Conservation (phyloP, 2,113 vertebrate species). For the Microcebus griseorufus region DNA sequence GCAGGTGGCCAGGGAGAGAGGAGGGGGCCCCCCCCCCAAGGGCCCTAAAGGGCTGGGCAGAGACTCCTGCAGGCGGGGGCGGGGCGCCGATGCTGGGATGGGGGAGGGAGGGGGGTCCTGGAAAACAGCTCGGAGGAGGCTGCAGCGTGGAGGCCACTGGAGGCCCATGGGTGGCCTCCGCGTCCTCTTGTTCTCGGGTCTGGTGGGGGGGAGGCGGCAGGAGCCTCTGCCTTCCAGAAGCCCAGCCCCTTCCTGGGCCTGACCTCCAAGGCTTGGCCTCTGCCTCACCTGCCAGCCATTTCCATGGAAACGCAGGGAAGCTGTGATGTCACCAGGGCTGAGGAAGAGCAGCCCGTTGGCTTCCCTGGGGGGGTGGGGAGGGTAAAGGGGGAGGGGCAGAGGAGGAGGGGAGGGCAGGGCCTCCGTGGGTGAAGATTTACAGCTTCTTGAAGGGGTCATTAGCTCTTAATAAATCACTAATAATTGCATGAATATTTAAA, state of each 20-base stretch:
- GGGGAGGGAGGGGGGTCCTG: neutral
- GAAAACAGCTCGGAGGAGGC: neutral
- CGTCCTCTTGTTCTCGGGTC: neutral
- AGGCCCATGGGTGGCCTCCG: neutral
- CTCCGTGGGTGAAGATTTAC: conserved; percentile 66
- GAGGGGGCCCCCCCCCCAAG: neutral
- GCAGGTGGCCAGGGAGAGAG: neutral
- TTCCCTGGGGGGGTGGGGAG: conserved; percentile 9
- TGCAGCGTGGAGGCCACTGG: neutral
- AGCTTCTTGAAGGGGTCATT: conserved; percentile 67
- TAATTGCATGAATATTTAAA: conserved; percentile 80
- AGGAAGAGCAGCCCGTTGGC: conserved; percentile 70
- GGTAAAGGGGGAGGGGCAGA: neutral
- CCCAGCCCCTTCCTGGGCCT: neutral
- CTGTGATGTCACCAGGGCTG: conserved; percentile 66
- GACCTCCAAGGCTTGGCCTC: conserved; percentile 46
- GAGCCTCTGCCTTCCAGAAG: neutral
- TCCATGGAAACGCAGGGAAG: conserved; percentile 78
- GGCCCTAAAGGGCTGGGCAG: neutral
- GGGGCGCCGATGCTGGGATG: neutral
- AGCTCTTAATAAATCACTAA: conserved; percentile 75
- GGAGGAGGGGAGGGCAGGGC: neutral
- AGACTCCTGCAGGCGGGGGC: neutral
- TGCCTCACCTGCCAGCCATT: conserved; percentile 80
- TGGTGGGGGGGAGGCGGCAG: neutral